Percentiles rank a stretch among this genome's conserved stretches.
These are phyloP conservation scores for Caretta caretta DNA, from an alignment of 2,113 vertebrate genomes.

Conservation along the genomic window DNA sequence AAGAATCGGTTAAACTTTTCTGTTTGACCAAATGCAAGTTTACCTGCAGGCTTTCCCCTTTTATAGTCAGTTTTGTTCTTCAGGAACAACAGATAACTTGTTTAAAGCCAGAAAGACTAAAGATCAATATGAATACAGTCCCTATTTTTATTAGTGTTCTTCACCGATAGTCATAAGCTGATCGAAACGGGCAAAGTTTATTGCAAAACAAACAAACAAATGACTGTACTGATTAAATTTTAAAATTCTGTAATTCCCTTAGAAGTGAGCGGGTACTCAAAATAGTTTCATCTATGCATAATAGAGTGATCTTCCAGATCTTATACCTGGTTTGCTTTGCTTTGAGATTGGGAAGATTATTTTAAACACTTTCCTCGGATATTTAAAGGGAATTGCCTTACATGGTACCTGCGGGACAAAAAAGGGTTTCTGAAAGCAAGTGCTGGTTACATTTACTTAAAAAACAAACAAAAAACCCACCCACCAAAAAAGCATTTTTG, in stretches of 20 bases:
- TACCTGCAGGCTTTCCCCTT: not conserved
- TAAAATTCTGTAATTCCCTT: not conserved
- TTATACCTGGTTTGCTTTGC: not conserved
- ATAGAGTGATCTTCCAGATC: not conserved
- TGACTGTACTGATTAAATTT: not conserved
- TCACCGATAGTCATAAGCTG: not conserved
- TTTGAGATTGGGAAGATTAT: not conserved
- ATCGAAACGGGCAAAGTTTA: not conserved
- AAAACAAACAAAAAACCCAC: not conserved
- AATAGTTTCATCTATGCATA: not conserved
- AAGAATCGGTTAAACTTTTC: not conserved
- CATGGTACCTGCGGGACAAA: not conserved
- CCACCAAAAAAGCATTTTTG: constrained; percentile 13
- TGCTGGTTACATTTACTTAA: not conserved
- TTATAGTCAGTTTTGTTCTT: not conserved
- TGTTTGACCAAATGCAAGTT: not conserved
- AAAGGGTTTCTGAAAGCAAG: not conserved
- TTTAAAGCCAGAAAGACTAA: not conserved
- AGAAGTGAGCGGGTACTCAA: not conserved
- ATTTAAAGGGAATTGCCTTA: fast-evolving
- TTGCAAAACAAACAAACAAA: not conserved
- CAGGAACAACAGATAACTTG: not conserved
- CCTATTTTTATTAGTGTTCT: not conserved
- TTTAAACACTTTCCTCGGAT: not conserved
- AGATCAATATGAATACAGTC: not conserved